These are phyloP conservation scores for Pantherophis guttatus DNA, from an alignment of 2,113 vertebrate species.

Conservation along the genomic window DNA sequence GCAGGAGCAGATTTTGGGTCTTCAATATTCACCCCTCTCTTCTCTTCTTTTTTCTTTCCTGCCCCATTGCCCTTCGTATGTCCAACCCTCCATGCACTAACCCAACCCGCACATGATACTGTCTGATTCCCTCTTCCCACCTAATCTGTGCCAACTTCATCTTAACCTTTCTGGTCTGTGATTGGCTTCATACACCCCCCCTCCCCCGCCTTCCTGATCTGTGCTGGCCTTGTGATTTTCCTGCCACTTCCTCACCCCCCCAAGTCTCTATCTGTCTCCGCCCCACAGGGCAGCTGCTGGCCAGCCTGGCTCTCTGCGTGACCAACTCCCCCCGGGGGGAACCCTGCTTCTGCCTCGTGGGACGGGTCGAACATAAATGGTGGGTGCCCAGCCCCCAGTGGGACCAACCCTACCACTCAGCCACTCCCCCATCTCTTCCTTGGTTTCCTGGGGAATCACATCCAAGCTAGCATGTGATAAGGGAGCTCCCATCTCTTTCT, in stretches of 20 bases:
- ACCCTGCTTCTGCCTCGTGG: slow-evolving; percentile 39
- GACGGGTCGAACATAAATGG: slow-evolving; percentile 20
- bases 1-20: neutral
- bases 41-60: slow-evolving; percentile 22
- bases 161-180: slow-evolving; percentile 21
- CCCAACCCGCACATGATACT: neutral
- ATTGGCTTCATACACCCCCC: slow-evolving; percentile 7
- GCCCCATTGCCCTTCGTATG: slow-evolving; percentile 16
- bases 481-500: neutral
- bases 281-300: slow-evolving; percentile 14
- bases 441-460: neutral
- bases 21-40: slow-evolving; percentile 16
- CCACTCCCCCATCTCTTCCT: neutral
- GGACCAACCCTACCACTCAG: neutral
- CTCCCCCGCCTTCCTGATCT: neutral
- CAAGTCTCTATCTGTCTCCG: slow-evolving; percentile 19
- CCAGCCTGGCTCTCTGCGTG: slow-evolving; percentile 24
- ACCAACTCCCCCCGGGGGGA: slow-evolving; percentile 32
- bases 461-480: neutral
- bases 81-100: neutral
- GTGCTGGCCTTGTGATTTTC: slow-evolving; percentile 15
- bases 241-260: neutral
- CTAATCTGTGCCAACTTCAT: neutral
- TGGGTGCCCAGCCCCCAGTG: slow-evolving; percentile 10
- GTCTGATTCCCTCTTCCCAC: neutral